These are phyloP conservation scores for Urocynchramus pylzowi DNA, from an alignment of 2,113 vertebrate species.

Conservation along the genomic window DNA sequence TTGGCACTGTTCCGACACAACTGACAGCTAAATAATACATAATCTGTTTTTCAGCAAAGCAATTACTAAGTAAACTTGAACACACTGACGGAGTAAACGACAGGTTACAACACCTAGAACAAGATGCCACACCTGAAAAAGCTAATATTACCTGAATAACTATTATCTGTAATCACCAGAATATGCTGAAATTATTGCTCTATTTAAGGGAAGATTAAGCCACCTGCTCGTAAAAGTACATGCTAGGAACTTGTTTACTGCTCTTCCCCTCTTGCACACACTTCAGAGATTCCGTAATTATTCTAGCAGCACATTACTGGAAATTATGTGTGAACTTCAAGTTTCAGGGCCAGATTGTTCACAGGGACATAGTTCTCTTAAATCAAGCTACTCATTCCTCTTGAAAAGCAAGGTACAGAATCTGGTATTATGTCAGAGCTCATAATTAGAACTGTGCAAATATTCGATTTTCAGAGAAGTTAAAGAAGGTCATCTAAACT, in stretches of 20 bases:
- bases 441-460: neutral
- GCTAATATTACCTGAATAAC: conserved; percentile 61
- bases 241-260: neutral
- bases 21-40: conserved; percentile 74
- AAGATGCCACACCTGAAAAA: conserved; percentile 71
- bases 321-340: neutral
- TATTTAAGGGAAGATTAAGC: conserved; percentile 66
- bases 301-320: neutral
- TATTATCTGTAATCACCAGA: conserved; percentile 68
- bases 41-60: conserved; percentile 72
- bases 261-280: neutral
- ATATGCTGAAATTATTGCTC: conserved; percentile 62
- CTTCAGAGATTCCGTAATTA: conserved; percentile 3
- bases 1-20: conserved; percentile 41
- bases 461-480: neutral
- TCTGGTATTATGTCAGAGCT: neutral
- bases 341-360: neutral
- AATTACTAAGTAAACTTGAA: conserved; percentile 66
- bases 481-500: neutral
- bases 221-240: conserved; percentile 55
- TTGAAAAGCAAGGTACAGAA: neutral
- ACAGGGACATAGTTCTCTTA: neutral
- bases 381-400: neutral
- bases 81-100: conserved; percentile 18
- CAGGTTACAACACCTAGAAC: conserved; percentile 64